Evolutionary conservation across 1,140 invertebrate species (phyloP).

Genomic region (Drosophila sp.): DNA sequence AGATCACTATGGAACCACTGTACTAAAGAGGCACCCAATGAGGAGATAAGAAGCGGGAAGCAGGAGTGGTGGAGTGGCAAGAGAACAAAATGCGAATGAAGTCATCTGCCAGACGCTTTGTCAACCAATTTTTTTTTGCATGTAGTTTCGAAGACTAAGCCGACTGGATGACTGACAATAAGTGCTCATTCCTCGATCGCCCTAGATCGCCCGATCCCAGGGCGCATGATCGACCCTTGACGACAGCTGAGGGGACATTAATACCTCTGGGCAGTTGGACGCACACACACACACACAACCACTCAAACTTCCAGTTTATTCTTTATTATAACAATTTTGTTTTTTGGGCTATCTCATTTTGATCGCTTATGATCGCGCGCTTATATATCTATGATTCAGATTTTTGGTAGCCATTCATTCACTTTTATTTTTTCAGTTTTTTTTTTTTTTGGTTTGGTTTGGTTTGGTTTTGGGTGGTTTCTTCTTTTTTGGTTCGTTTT

Average conservation of each 20-base stretch:
- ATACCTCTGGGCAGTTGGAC: conserved; percentile 71
- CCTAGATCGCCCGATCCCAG: conserved; percentile 45
- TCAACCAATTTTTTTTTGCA: conserved; percentile 65
- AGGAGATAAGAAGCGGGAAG: conserved; percentile 44
- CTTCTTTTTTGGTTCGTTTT: conserved; percentile 39
- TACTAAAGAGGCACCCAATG: conserved; percentile 5
- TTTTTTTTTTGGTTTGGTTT: too few species aligned
- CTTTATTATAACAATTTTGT: conserved; percentile 27
- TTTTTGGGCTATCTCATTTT: conserved; percentile 49
- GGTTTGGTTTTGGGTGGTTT: conserved; percentile 40
- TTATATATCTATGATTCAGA: conserved; percentile 79
- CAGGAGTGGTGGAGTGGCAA: not conserved
- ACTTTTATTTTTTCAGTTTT: conserved; percentile 41
- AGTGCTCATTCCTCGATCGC: conserved; percentile 48
- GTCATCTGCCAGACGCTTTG: conserved; percentile 74
- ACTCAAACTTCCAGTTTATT: conserved; percentile 55
- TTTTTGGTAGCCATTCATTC: conserved; percentile 73
- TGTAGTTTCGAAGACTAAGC: conserved; percentile 72
- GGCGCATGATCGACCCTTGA: conserved; percentile 40
- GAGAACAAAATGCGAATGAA: conserved; percentile 74
- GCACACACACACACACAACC: conserved; percentile 50
- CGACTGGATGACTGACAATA: conserved; percentile 38
- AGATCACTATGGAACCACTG: conserved; percentile 12
- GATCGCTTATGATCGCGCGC: conserved; percentile 71
- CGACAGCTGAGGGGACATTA: conserved; percentile 77